Conservation (phyloP, 1,140 invertebrate genomes). For the Bombus turneri region DNA sequence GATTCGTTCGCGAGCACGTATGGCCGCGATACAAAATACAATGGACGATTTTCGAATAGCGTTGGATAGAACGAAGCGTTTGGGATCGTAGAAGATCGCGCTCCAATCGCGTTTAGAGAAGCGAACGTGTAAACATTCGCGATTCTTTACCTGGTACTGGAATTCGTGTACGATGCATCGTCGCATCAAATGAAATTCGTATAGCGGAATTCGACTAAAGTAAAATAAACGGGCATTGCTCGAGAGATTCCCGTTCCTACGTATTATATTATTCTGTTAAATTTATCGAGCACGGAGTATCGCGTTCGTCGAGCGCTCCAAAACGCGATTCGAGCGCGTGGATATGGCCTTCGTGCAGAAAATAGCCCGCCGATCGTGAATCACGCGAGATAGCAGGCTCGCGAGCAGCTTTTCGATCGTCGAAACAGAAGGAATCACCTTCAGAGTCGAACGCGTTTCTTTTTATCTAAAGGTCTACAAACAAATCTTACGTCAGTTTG, state of each 20-base stretch:
- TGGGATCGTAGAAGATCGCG: not conserved
- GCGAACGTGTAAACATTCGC: constrained; percentile 26
- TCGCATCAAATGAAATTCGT: constrained; percentile 9
- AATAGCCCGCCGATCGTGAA: constrained; percentile 22
- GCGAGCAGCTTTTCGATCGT: constrained; percentile 1
- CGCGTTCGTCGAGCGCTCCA: not conserved
- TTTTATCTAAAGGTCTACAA: not conserved
- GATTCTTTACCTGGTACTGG: not conserved
- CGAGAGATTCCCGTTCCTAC: not conserved
- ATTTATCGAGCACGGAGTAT: not conserved
- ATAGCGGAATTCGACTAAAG: not conserved
- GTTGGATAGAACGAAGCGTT: not conserved
- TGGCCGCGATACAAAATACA: not conserved
- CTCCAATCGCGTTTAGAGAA: not conserved
- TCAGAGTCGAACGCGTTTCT: not conserved
- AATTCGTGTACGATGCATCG: not conserved
- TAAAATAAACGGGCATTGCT: not conserved
- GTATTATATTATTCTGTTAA: not conserved
- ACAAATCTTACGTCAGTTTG: constrained; percentile 11
- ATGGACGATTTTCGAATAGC: constrained; percentile 11
- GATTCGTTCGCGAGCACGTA: not conserved
- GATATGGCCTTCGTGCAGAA: constrained; percentile 13
- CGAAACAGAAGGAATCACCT: constrained; percentile 23
- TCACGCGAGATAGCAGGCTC: constrained; percentile 12
- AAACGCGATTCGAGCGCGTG: not conserved